These are phyloP conservation scores for Flabesymbios commensalis DNA, from an alignment of 2,888 invertebrate species.

Conservation along the genomic window DNA sequence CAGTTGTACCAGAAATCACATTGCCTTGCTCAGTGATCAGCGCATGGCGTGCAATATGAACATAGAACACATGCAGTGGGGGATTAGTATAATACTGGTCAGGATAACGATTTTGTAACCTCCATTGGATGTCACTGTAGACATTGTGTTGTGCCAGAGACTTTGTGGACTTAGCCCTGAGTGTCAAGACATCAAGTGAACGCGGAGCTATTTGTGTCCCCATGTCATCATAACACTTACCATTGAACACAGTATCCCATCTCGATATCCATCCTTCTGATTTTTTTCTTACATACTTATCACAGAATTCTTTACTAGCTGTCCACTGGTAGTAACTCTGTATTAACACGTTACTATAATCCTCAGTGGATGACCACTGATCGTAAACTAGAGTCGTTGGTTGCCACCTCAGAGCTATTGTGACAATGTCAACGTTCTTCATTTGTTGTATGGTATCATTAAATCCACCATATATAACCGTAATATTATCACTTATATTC, in stretches of 20 bases:
- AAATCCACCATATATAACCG: conserved; percentile 28
- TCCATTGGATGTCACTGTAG: too few species aligned
- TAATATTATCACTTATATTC: too few species aligned
- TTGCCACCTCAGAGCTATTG: conserved; percentile 26
- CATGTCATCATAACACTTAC: conserved; percentile 17
- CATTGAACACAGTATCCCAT: conserved; percentile 35
- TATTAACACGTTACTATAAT: conserved; percentile 20
- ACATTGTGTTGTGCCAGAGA: too few species aligned
- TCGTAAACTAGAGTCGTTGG: too few species aligned
- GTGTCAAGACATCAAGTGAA: conserved; percentile 27
- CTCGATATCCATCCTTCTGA: conserved; percentile 31
- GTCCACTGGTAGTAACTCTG: conserved; percentile 30
- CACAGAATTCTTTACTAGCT: conserved; percentile 28
- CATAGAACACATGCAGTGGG: conserved; percentile 27
- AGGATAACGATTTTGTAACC: too few species aligned
- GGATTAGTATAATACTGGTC: conserved; percentile 19
- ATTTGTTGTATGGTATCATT: conserved; percentile 29
- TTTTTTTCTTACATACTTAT: too few species aligned
- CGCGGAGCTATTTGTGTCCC: not conserved
- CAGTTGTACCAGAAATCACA: conserved; percentile 26
- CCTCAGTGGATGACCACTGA: conserved; percentile 19
- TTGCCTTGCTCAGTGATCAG: conserved; percentile 31
- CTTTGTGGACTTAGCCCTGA: conserved; percentile 34
- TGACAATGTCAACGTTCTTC: conserved; percentile 10
- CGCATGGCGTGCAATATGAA: conserved; percentile 29